Base-by-base conservation (phyloP, 2,113 vertebrate genomes). In the Hoplias malabaricus region DNA sequence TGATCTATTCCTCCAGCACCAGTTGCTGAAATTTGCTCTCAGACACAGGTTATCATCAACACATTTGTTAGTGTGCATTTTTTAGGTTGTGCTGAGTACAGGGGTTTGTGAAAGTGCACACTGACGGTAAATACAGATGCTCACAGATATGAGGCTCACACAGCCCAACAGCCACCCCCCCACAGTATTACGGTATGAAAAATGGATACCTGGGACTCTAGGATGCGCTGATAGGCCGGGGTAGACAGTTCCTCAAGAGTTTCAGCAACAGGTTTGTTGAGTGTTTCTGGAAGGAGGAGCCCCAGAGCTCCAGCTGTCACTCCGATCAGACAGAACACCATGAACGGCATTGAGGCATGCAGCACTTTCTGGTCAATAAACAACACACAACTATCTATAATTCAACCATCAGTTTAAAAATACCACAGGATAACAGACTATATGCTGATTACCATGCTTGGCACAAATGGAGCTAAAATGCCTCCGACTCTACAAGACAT, bases 401-500 rank as follows among this genome's bases (percentile, higher is more conserved):
- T 34, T 10, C 29, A 36, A 6, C 14, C 25, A 16, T 0, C 48
- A 23, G 19, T 5, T 13, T 19, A 40, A 40, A 36, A 62, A 6
- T 13, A 57, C 25, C 21, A 12, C 25, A 29, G 10, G 23, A 11
- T 19, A 5, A 34, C 16, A 53, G 13, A 3, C 23, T n/a, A n/a
- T n/a, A n/a, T n/a, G n/a, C n/a, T 29, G 77, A 90, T 90, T 85
- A 95, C 94, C 94, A 94, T 85, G 4, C 93, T 93, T 14, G 94
- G 93, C 61, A 96, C 90, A 76, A 97, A 95, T 0, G 94, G 94
- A 25, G 94, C 94, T 9, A 97, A 88, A 84, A 96, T 94, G 29
- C 94, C 95, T 33, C 95, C 95, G 1, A 95, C 85, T 90, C 95
- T 91, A 89, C 94, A 94, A 19, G 94, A 93, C 95, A 95, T 95